Base-by-base conservation (phyloP, 1,140 invertebrate genomes). In the Asbolus verrucosus region DNA sequence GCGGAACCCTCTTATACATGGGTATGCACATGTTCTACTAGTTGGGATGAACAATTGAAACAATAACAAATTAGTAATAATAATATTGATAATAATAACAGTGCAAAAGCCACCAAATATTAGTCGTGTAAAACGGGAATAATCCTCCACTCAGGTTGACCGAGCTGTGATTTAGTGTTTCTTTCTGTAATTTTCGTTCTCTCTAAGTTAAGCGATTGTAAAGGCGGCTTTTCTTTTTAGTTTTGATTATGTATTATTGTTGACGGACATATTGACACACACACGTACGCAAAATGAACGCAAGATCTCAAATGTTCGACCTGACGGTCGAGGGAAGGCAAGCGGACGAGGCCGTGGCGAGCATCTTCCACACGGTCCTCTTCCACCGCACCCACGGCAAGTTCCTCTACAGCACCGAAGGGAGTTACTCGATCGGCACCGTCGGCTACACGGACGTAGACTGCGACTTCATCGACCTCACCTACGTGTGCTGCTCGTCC, bases 391-490 rank as follows among this genome's bases (percentile, higher is more conserved):
- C 94, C 41, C 87, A 95, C 72, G 96, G 97, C 69, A 99, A 98
- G 87, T 98, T 98, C 83, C 90, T 92, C 54, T 98, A 97, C 82
- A 94, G 93, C 82, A 91, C 92, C 79, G 95, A 98, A 83, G 92
- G 92, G 72, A 94, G 91, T 81, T 99, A 98, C 81, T 95, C 94
- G 6, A 94, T 98, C 61, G 95, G 96, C 19, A 97, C 95, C 1
- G 88, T 98, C 16, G 96, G 96, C 43, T 96, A 96, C 77, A 92
- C 94, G 73, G 97, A 98, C 84, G 93, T 98, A 6, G 94, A 97
- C 79, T 98, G 97, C 85, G 94, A 98, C 83, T 98, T 97, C 80
- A 94, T 99, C 72, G 96, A 98, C 83, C 93, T 98, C 76, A 98
- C 96, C 19, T 98, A 98, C 83, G 96, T 97, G 0, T 94, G 95